Conservation (phyloP, 2,797 vertebrate genomes). For the Semaprochilodus insignis region DNA sequence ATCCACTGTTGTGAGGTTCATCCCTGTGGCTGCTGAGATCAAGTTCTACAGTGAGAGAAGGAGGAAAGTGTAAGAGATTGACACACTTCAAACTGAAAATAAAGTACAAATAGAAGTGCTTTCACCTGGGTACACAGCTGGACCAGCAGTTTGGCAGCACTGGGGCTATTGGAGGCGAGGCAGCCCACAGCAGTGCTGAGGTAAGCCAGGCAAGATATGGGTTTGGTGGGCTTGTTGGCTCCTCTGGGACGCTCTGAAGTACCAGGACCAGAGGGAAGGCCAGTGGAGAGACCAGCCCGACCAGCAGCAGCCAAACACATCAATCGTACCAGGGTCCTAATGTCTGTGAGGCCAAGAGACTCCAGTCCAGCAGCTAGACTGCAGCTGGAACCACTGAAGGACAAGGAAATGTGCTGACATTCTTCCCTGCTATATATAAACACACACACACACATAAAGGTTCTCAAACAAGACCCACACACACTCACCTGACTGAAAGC, state of each 20-base stretch:
- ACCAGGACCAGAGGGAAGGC: slow-evolving; percentile 72
- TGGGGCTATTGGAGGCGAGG: slow-evolving; percentile 93
- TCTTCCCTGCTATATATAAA: neutral
- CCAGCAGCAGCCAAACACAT: slow-evolving; percentile 98
- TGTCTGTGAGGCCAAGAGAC: slow-evolving; percentile 94
- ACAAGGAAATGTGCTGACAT: neutral
- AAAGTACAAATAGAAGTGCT: neutral
- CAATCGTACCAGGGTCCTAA: slow-evolving; percentile 92
- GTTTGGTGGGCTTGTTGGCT: slow-evolving; percentile 90
- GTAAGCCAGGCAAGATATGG: slow-evolving; percentile 96
- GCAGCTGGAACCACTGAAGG: slow-evolving; percentile 91
- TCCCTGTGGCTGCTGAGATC: slow-evolving; percentile 96
- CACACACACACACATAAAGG: neutral
- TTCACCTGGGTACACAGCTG: slow-evolving; percentile 93
- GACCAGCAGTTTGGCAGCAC: slow-evolving; percentile 93
- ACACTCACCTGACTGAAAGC: slow-evolving; percentile 87
- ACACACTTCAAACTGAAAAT: neutral
- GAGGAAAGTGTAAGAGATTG: neutral
- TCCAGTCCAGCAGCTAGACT: slow-evolving; percentile 96
- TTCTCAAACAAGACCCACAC: neutral
- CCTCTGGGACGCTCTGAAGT: slow-evolving; percentile 85
- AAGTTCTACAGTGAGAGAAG: slow-evolving; percentile 84
- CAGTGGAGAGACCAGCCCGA: slow-evolving; percentile 92
- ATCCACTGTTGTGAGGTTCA: slow-evolving; percentile 96
- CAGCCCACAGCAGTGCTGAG: slow-evolving; percentile 97